Evolutionary conservation across 2,888 invertebrate genomes (phyloP).

Genomic region (Notodonta dromedarius): DNA sequence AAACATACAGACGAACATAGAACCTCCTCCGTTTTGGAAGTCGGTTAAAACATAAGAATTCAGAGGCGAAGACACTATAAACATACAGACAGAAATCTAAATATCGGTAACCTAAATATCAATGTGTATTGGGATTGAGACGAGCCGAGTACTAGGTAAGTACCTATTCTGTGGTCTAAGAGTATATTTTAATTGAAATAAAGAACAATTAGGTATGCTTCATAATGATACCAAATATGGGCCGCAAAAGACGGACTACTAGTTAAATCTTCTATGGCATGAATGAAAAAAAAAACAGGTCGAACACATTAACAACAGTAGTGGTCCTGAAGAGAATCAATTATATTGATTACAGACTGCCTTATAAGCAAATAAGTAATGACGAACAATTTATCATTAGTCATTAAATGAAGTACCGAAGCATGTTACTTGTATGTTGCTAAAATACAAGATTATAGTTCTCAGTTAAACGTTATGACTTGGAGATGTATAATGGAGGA

Average conservation of each 20-base stretch:
- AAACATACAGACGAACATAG: too few relatives aligned
- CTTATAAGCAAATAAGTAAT: conserved; percentile 30
- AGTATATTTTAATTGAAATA: not conserved
- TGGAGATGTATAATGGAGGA: too few relatives aligned
- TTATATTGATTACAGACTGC: conserved; percentile 25
- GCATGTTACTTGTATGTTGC: too few relatives aligned
- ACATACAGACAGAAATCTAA: too few relatives aligned
- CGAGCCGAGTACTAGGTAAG: too few relatives aligned
- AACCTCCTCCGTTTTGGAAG: too few relatives aligned
- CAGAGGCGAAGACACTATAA: too few relatives aligned
- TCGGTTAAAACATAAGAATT: too few relatives aligned
- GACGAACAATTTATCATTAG: conserved; percentile 30
- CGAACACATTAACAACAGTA: conserved; percentile 13
- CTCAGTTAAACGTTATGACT: too few relatives aligned
- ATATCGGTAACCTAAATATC: too few relatives aligned
- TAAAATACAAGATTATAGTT: too few relatives aligned
- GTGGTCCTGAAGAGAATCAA: conserved; percentile 18
- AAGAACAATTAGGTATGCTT: not conserved
- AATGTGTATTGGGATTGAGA: too few relatives aligned
- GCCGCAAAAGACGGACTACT: not conserved
- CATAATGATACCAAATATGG: conserved; percentile 2
- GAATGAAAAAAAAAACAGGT: not conserved
- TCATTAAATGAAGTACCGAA: conserved; percentile 8
- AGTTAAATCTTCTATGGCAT: not conserved
- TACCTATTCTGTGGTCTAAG: not conserved